Percentiles rank a stretch among this genome's conserved stretches.
phyloP scores from a whole-genome alignment of 2,113 vertebrate species.

The Equus quagga region DNA sequence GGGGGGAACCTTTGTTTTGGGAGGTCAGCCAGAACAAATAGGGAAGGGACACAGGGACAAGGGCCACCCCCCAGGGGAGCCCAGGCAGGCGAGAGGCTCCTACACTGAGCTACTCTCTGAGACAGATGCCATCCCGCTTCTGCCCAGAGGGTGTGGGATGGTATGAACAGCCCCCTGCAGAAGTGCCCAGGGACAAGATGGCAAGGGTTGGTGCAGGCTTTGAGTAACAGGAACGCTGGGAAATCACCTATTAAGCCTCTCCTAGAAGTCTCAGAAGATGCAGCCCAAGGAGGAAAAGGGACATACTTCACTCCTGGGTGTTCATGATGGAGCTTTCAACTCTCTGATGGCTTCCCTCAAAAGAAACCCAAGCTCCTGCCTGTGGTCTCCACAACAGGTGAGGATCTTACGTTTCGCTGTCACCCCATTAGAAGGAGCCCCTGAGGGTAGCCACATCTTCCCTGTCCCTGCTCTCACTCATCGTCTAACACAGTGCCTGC shows the following conservation, averaged over 20 bases:
- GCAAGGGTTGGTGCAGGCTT: rapidly evolving
- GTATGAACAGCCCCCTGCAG: rapidly evolving
- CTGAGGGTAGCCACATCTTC: not conserved
- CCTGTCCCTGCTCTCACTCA: not conserved
- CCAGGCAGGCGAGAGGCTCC: not conserved
- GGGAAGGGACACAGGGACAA: too few relatives aligned
- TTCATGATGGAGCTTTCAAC: not conserved
- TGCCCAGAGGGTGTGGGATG: not conserved
- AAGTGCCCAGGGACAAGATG: not conserved
- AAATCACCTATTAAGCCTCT: not conserved
- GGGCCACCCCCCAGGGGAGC: not conserved
- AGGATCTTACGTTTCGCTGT: not conserved
- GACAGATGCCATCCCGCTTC: not conserved
- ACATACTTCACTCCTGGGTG: not conserved
- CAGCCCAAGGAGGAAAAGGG: not conserved
- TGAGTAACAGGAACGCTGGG: not conserved
- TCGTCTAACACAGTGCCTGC: not conserved
- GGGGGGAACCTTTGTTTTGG: not conserved
- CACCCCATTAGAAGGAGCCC: not conserved
- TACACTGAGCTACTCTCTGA: not conserved
- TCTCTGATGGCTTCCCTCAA: not conserved
- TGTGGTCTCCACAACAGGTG: not conserved
- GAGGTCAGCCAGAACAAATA: too few relatives aligned
- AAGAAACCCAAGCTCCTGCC: not conserved
- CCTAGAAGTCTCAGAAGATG: not conserved